These are phyloP conservation scores for Cataglyphis livida DNA, from an alignment of 2,888 invertebrate species.

Conservation along the genomic window DNA sequence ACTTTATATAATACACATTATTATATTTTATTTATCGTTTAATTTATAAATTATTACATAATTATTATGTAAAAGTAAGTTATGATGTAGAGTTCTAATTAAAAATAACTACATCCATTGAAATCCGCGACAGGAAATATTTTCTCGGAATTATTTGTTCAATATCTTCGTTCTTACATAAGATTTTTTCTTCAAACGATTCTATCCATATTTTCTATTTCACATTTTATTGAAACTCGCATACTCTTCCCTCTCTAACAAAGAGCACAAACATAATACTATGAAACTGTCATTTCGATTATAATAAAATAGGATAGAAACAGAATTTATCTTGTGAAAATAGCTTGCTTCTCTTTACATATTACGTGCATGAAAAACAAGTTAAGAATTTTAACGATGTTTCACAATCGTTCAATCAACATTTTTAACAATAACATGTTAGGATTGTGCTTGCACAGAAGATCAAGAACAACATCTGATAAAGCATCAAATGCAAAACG, in stretches of 20 bases:
- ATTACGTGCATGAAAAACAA: neutral
- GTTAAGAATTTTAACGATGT: neutral
- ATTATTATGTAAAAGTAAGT: neutral
- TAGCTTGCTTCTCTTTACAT: neutral
- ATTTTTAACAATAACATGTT: conserved; percentile 4
- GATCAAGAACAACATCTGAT: neutral
- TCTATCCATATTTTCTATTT: conserved; percentile 14
- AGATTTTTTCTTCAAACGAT: neutral
- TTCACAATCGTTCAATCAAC: neutral
- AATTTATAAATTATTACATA: neutral
- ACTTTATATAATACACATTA: neutral
- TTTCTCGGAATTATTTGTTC: neutral
- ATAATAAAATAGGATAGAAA: conserved; percentile 4
- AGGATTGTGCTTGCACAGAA: conserved; percentile 17
- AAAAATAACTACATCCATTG: neutral
- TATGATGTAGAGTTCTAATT: neutral
- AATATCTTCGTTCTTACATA: neutral
- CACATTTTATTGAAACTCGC: neutral
- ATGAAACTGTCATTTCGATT: neutral
- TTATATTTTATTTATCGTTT: neutral
- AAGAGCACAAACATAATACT: conserved; percentile 4
- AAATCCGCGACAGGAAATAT: neutral
- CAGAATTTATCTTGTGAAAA: conserved; percentile 1
- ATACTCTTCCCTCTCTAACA: neutral
- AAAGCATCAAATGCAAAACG: neutral